Evolutionary conservation across 2,888 invertebrate species (phyloP).

Genomic region (Microctonus brassicae): DNA sequence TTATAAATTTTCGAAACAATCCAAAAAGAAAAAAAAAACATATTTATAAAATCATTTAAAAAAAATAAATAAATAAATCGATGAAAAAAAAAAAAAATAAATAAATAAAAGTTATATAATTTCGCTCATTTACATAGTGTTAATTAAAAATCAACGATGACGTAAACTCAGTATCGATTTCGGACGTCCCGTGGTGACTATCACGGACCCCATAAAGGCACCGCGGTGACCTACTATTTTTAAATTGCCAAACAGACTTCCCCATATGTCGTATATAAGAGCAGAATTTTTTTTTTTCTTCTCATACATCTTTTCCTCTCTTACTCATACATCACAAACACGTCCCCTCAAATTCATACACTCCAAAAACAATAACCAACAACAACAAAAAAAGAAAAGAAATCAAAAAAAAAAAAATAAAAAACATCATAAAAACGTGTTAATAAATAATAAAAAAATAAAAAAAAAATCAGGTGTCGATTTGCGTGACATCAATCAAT

Average conservation of each 20-base stretch:
- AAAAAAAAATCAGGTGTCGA: too few species aligned
- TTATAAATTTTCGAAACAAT: neutral
- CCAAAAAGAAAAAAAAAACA: too few species aligned
- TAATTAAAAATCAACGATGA: constrained; percentile 29
- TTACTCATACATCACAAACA: too few species aligned
- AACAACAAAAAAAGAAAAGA: too few species aligned
- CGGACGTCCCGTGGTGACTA: constrained; percentile 18
- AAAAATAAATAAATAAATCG: neutral
- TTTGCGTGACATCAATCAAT: too few species aligned
- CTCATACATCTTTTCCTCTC: neutral
- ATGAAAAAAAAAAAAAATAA: neutral
- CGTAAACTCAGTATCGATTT: constrained; percentile 32
- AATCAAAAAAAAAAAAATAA: too few species aligned
- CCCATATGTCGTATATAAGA: neutral
- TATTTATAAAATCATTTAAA: too few species aligned
- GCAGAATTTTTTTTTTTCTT: neutral
- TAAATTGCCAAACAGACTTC: neutral
- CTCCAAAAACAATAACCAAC: too few species aligned
- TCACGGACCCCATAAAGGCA: constrained; percentile 5
- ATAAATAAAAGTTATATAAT: neutral
- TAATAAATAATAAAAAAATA: neutral
- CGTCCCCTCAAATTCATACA: too few species aligned
- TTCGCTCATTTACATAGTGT: neutral
- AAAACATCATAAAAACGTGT: neutral
- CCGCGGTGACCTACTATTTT: constrained; percentile 26